These are phyloP conservation scores for Halictus ligatus DNA, from an alignment of 2,888 invertebrate species.

Conservation along the genomic window DNA sequence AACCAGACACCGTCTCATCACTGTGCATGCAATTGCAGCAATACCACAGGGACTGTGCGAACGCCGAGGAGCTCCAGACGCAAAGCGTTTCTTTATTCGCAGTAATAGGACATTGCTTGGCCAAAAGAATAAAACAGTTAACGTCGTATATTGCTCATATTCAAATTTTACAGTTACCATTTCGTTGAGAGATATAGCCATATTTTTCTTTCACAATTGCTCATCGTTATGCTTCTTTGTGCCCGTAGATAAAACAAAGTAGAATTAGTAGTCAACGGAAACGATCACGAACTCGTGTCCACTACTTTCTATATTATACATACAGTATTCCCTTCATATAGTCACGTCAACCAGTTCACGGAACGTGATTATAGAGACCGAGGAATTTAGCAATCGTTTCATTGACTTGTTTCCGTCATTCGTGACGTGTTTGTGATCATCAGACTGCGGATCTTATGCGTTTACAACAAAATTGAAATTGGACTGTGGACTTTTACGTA, in stretches of 20 bases:
- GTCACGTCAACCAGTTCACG: not conserved
- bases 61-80: not conserved
- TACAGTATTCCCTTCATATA: constrained; percentile 4
- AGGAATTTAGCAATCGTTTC: not conserved
- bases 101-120: not conserved
- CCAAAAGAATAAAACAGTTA: not conserved
- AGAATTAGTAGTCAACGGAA: not conserved
- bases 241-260: not conserved
- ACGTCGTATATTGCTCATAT: too few relatives aligned
- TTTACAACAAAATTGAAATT: not conserved
- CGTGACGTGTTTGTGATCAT: not conserved
- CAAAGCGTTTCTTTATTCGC: constrained; percentile 1
- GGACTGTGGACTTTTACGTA: not conserved
- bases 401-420: not conserved
- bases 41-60: not conserved
- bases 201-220: not conserved
- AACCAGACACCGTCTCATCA: not conserved
- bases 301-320: constrained; percentile 8
- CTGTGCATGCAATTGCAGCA: not conserved
- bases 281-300: not conserved
- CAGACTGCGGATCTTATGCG: too few relatives aligned
- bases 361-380: not conserved
- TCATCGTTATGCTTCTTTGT: not conserved
- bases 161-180: not conserved
- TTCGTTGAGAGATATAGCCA: not conserved